A percentile compares a stretch with the other conserved stretches of the same genome.
Conservation (phyloP, 53 echinoderm and acorn worm species). For the Astropecten irregularis region DNA sequence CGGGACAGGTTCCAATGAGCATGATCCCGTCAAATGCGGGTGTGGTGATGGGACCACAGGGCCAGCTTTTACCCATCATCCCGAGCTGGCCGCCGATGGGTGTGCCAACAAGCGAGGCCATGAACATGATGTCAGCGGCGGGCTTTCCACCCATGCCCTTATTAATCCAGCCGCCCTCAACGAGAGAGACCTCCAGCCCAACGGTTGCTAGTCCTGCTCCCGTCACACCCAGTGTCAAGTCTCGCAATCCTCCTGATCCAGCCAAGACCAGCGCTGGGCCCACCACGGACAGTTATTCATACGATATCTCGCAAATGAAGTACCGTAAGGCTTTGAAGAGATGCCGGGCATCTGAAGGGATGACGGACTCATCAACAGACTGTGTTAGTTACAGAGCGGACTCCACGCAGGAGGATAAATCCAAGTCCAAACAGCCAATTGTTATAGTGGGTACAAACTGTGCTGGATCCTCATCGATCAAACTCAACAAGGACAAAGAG, state of each 20-base stretch:
- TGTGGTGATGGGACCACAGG: conserved; percentile 43
- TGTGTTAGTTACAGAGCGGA: not conserved
- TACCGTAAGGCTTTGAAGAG: conserved; percentile 38
- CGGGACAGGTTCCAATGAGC: conserved; percentile 9
- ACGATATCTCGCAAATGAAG: conserved; percentile 22
- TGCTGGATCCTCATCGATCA: conserved; percentile 59
- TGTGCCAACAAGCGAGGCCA: conserved; percentile 13
- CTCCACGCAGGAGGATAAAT: conserved; percentile 8
- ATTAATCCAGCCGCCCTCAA: not conserved
- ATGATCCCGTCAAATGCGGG: conserved; percentile 47
- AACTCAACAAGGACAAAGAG: conserved; percentile 49
- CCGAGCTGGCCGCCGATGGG: conserved; percentile 33
- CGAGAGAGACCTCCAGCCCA: conserved; percentile 32
- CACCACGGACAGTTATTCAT: not conserved
- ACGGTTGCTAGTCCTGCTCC: not conserved
- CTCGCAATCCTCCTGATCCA: conserved; percentile 7
- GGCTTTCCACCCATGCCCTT: conserved; percentile 20
- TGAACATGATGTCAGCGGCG: conserved; percentile 18
- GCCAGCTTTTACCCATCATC: conserved; percentile 49
- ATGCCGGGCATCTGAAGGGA: not conserved
- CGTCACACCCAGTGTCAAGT: not conserved
- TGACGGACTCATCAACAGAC: conserved; percentile 1
- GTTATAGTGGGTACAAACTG: conserved; percentile 72
- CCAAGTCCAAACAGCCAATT: conserved; percentile 32
- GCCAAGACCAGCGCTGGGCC: conserved; percentile 17